A percentile compares a stretch with the other conserved stretches of the same genome.
Evolutionary conservation across 2,113 vertebrate species (phyloP).

Genomic region (Crotalus horridus): DNA sequence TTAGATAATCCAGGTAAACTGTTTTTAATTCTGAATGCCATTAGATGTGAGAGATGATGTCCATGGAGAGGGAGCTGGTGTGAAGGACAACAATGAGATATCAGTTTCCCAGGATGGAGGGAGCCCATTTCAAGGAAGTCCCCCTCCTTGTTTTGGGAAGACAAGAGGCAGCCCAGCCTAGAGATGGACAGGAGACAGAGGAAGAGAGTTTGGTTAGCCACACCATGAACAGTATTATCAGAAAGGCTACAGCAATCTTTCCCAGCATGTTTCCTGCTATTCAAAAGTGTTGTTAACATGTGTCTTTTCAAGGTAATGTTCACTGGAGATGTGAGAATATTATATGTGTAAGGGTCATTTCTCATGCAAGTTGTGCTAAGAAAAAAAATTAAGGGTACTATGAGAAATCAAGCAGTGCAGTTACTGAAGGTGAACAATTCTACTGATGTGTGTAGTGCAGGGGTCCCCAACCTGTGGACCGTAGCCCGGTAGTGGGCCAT

Average conservation of each 20-base stretch:
- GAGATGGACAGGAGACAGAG: neutral
- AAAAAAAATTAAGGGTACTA: neutral
- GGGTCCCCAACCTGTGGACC: too few relatives aligned
- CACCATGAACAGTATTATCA: too few relatives aligned
- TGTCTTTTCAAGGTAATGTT: neutral
- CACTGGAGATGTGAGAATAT: neutral
- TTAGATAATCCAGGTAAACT: neutral
- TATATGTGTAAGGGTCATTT: neutral
- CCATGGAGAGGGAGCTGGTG: neutral
- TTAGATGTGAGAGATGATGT: neutral
- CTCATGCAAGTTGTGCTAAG: neutral
- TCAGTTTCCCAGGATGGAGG: neutral
- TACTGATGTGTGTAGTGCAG: neutral
- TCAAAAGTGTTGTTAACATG: neutral
- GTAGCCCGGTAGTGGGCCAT: too few relatives aligned
- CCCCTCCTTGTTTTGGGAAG: neutral
- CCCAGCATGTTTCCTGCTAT: neutral
- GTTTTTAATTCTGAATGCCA: neutral
- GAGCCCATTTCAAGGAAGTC: neutral
- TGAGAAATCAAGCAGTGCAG: neutral
- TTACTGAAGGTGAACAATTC: neutral
- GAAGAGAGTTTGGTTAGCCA: neutral
- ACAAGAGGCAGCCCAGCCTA: neutral
- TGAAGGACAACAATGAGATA: neutral
- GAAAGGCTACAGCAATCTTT: neutral